Evolutionary conservation across 2,797 vertebrate species (phyloP).

Genomic region (Crenichthys baileyi): DNA sequence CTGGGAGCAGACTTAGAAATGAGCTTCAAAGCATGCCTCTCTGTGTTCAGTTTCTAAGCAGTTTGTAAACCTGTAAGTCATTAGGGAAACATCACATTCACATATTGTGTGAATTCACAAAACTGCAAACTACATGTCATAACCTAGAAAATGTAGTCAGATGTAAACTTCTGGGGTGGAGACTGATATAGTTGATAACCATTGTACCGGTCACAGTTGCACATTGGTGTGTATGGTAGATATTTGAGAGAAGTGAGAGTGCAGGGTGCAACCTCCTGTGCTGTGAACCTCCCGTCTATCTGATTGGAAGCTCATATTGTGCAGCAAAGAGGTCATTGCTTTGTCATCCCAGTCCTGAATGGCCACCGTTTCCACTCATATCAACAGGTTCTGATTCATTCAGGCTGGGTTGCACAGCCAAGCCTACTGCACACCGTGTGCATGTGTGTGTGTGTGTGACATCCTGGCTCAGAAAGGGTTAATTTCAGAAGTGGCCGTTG

Average conservation of each 20-base stretch:
- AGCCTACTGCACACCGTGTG: conserved; percentile 36
- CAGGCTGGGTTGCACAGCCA: conserved; percentile 58
- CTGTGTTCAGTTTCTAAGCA: background rate
- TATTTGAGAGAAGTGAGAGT: conserved; percentile 11
- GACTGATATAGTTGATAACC: conserved; percentile 3
- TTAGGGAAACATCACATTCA: background rate
- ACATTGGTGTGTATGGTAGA: conserved; percentile 8
- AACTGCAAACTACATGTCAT: background rate
- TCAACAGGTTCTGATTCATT: conserved; percentile 77
- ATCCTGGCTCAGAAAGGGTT: conserved; percentile 77
- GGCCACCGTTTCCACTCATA: conserved; percentile 77
- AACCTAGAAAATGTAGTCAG: background rate
- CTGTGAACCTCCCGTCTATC: conserved; percentile 27
- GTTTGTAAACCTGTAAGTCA: background rate
- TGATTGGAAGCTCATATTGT: conserved; percentile 45
- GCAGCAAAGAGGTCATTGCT: conserved; percentile 54
- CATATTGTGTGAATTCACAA: background rate
- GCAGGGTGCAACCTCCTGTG: conserved; percentile 36
- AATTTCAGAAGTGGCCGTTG: conserved; percentile 79
- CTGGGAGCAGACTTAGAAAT: background rate
- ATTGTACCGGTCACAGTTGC: conserved; percentile 1
- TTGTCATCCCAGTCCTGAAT: conserved; percentile 72
- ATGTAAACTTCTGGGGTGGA: background rate
- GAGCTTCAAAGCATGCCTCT: background rate
- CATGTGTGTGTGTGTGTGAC: conserved; percentile 44